Evolutionary conservation across 2,888 invertebrate genomes (phyloP).

Genomic region (Ariolimax columbianus): DNA sequence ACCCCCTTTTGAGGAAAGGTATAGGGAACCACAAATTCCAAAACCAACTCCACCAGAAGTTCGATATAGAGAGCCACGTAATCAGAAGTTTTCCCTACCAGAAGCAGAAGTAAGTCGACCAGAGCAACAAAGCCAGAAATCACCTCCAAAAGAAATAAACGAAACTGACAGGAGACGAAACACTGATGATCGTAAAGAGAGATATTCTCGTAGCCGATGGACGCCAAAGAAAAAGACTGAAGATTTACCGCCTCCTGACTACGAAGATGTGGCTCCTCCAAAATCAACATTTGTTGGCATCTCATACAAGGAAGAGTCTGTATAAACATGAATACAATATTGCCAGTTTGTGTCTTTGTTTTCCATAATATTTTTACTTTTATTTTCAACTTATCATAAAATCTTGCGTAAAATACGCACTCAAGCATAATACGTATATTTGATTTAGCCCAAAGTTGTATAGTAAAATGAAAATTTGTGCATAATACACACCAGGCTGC

Average conservation of each 20-base stretch:
- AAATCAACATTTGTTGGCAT: constrained; percentile 1
- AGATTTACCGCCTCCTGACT: constrained; percentile 23
- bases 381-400: too few species aligned
- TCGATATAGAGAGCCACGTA: background rate
- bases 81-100: background rate
- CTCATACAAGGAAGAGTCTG: constrained; percentile 42
- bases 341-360: background rate
- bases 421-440: too few species aligned
- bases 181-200: constrained; percentile 32
- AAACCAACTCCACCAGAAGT: background rate
- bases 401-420: too few species aligned
- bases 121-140: background rate
- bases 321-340: constrained; percentile 3
- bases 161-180: constrained; percentile 15
- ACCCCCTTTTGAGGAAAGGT: background rate
- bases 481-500: too few species aligned
- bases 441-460: too few species aligned
- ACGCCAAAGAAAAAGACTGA: constrained; percentile 5
- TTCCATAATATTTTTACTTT: background rate
- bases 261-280: constrained; percentile 40
- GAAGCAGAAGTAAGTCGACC: background rate
- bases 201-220: constrained; percentile 38
- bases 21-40: background rate
- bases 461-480: too few species aligned
- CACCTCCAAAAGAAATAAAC: background rate